A percentile compares a stretch with the other conserved stretches of the same genome.
These are phyloP conservation scores for Propithecus perrieri DNA, from an alignment of 2,797 vertebrate species.

Conservation along the genomic window DNA sequence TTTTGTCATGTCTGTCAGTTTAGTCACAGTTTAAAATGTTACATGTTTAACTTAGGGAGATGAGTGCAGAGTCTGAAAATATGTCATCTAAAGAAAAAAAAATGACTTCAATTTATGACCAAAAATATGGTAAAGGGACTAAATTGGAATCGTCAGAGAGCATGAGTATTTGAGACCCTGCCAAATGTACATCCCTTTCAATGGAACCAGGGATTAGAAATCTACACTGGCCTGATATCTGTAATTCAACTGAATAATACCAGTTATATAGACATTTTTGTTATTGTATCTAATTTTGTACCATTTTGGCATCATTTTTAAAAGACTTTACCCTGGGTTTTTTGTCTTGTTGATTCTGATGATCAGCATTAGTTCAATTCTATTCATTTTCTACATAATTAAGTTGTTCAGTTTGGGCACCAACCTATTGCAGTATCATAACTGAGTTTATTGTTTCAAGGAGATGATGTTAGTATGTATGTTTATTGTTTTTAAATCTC, in stretches of 20 bases:
- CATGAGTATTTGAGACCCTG: background rate
- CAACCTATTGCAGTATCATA: background rate
- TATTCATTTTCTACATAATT: background rate
- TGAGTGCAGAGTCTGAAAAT: constrained; percentile 56
- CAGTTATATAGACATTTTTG: background rate
- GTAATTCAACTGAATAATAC: background rate
- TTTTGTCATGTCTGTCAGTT: constrained; percentile 53
- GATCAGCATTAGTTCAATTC: background rate
- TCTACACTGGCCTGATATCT: background rate
- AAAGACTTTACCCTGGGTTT: background rate
- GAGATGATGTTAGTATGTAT: background rate
- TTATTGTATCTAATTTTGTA: background rate
- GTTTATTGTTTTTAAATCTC: background rate
- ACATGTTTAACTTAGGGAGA: constrained; percentile 47
- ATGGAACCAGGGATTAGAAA: background rate
- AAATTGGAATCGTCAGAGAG: background rate
- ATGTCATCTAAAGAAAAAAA: constrained; percentile 23
- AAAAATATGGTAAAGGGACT: constrained; percentile 22
- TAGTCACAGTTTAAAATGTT: constrained; percentile 43
- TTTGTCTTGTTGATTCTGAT: background rate
- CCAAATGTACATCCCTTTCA: background rate
- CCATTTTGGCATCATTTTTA: background rate
- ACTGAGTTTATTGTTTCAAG: background rate
- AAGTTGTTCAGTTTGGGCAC: background rate
- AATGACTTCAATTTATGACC: constrained; percentile 7